phyloP scores from a whole-genome alignment of 2,888 invertebrate genomes.

The Tuberolachnus salignus region DNA sequence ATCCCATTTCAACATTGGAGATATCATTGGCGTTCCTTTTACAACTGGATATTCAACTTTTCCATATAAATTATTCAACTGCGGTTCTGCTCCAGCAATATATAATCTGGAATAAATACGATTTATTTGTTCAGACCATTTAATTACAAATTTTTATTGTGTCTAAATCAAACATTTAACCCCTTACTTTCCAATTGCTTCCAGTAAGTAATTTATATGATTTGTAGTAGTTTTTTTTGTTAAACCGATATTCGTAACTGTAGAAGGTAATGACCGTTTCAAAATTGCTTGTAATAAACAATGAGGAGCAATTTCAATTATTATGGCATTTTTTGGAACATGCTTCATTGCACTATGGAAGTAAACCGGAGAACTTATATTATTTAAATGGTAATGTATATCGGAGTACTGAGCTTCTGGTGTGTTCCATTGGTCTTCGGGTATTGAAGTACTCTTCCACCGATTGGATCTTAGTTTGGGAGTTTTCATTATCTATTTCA shows the following conservation, averaged over 20 bases:
- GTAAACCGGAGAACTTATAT: constrained; percentile 65
- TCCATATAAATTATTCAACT: constrained; percentile 78
- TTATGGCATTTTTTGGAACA: constrained; percentile 68
- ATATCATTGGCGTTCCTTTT: constrained; percentile 81
- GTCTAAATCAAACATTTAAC: background rate
- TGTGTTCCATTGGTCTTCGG: constrained; percentile 64
- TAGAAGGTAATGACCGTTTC: constrained; percentile 66
- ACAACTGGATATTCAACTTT: constrained; percentile 81
- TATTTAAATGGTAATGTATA: constrained; percentile 68
- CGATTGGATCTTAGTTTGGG: constrained; percentile 64
- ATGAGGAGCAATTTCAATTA: constrained; percentile 70
- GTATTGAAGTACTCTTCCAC: constrained; percentile 69
- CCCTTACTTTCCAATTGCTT: constrained; percentile 71
- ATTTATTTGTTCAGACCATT: too few relatives aligned
- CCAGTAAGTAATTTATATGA: constrained; percentile 67
- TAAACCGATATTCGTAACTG: constrained; percentile 66
- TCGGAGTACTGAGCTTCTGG: constrained; percentile 64
- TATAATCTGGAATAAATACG: constrained; percentile 66
- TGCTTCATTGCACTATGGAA: constrained; percentile 68
- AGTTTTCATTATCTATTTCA: constrained; percentile 60
- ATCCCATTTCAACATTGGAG: constrained; percentile 85
- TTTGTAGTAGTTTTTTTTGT: constrained; percentile 66
- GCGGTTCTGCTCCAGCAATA: constrained; percentile 76
- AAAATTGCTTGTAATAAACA: constrained; percentile 69
- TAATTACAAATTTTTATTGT: too few relatives aligned